Evolutionary conservation across 2,797 vertebrate species (phyloP), one percentile per base, ranked within the genome.

Genomic region (Otolemur crassicaudatus): DNA sequence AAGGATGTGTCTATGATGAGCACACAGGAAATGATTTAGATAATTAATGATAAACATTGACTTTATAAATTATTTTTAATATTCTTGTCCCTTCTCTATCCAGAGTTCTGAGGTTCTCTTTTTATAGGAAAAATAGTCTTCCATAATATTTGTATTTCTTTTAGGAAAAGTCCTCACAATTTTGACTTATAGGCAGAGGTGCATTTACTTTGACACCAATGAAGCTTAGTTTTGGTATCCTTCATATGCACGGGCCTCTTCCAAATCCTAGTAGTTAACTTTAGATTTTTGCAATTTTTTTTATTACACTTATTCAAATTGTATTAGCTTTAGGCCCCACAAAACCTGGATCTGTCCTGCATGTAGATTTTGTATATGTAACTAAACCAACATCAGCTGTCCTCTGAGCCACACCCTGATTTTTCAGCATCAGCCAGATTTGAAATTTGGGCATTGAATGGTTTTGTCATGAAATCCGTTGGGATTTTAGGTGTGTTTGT

Each of bases 31-130:
- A 93, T 87, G 49, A 90, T 75, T 94, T 95, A 88, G 60, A 84
- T 84, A 94, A 96, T 92, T 84, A 90, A 96, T 94, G 87, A 82
- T 73, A 93, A 96, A 85, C 37, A 80, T 20, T 79, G 79, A 90
- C 84, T 90, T 96, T 53, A 96, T 22, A 96, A 97, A 93, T 46
- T 93, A 81, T 95, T 94, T 96, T 96, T 82, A 69, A 70, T 79
- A 80, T 49, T 92, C 72, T 7, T 25, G 63, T 93, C 20, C 37
- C 56, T 12, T 83, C 25, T 85, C 14, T 86, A 17, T 75, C 29
- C n/a, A 83, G 77, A 70, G 22, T 96, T 79, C n/a, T 81, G 63
- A 84, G n/a, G 43, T 94, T 91, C 56, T 77, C 87, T 10, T 58
- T 17, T 69, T 96, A 63, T 31, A 6, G 79, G 61, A 93, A 84